Base-by-base conservation (phyloP, 2,888 invertebrate genomes). In the Hydrotaea diabolus region DNA sequence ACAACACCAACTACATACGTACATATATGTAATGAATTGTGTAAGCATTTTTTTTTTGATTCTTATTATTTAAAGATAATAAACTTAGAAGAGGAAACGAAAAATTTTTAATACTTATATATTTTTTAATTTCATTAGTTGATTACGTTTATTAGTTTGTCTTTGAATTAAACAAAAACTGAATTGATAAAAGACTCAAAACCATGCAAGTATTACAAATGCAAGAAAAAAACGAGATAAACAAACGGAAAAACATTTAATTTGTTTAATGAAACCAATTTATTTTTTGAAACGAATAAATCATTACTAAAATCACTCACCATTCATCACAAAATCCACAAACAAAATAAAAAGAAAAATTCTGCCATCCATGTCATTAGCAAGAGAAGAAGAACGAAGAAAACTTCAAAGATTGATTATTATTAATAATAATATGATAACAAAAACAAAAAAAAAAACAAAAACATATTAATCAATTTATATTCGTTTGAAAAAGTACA, bases 121-220 rank as follows among this genome's bases (percentile, higher is more conserved):
- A 87, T 87, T 89, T 15, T 69, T 21, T 39, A 69, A 39, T 13
- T 69, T 21, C 26, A 36, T 86, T 87, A 87, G 87, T 85, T 83
- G 85, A 85, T 74, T 73, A 82, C 62, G 69, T 79, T 85, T 72
- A 86, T 53, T 74, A 77, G 78, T 77, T 69, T 69, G 39, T 23
- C 21, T 69, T 66, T 69, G 69, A 46, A 43, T 17, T 43, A 69
- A 59, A 62, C 13, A 62, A 80, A 86, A 85, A 87, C 87, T 86
- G 88, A 88, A 88, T 85, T 87, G 86, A 88, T 87, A 87, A 89
- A 92, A 92, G 92, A 92, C 92, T 92, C 92, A 89, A 91, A 92
- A 90, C 92, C 92, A 92, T 89, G 89, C 90, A 92, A 92, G 92
- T 92, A 92, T 92, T 92, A 92, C 78, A 55, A 69, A 81, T 69